phyloP scores from a whole-genome alignment of 2,888 invertebrate species.

The Frankliniella fusca region DNA sequence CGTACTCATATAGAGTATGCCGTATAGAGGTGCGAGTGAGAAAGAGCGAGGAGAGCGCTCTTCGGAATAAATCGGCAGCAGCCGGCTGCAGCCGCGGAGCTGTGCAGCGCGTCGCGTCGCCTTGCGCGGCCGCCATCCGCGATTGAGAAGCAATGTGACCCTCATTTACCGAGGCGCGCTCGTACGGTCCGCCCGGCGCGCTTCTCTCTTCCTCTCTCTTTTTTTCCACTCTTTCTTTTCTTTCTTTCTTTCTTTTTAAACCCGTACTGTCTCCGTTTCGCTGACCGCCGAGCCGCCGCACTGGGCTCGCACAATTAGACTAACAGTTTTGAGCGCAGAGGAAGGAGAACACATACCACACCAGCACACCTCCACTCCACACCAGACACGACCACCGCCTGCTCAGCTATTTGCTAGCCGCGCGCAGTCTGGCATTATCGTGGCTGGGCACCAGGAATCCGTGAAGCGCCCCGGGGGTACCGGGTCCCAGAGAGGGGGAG shows the following conservation, averaged over 20 bases:
- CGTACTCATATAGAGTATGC: too few relatives aligned
- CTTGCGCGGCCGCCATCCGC: too few relatives aligned
- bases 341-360: too few relatives aligned
- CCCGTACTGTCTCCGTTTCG: not conserved
- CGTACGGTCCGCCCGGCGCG: not conserved
- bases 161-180: not conserved
- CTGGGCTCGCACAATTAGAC: not conserved
- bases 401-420: too few relatives aligned
- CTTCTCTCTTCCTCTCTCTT: not conserved
- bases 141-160: constrained; percentile 6
- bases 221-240: not conserved
- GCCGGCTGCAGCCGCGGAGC: too few relatives aligned
- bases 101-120: too few relatives aligned
- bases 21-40: too few relatives aligned
- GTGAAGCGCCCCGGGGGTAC: not conserved
- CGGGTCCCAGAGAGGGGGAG: too few relatives aligned
- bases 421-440: not conserved
- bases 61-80: too few relatives aligned
- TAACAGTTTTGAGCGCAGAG: not conserved
- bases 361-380: too few relatives aligned
- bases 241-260: not conserved
- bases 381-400: too few relatives aligned
- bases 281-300: not conserved
- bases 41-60: too few relatives aligned
- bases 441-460: not conserved